These are phyloP conservation scores for Lanius ludovicianus DNA, from an alignment of 2,113 vertebrate genomes.

Conservation along the genomic window DNA sequence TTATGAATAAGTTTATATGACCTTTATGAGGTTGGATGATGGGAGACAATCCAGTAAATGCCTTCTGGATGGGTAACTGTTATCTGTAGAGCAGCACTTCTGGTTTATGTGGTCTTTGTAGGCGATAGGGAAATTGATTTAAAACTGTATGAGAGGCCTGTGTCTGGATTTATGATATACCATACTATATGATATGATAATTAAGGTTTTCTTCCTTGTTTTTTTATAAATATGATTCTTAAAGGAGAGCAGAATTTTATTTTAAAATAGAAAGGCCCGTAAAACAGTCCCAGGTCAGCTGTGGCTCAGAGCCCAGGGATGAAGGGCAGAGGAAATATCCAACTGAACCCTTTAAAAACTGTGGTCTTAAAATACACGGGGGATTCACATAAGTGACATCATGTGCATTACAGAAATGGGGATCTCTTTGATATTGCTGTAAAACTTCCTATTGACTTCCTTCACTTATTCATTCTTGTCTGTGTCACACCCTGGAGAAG, in stretches of 20 bases:
- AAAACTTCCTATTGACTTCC: neutral
- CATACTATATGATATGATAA: constrained; percentile 27
- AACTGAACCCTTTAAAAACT: neutral
- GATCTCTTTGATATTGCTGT: neutral
- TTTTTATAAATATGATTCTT: neutral
- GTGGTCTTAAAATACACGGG: neutral
- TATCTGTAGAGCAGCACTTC: constrained; percentile 33
- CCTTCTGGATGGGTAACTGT: constrained; percentile 46
- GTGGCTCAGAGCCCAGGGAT: neutral
- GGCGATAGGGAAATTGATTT: constrained; percentile 26
- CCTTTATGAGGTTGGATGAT: constrained; percentile 42
- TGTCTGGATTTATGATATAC: constrained; percentile 38
- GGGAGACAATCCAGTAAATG: constrained; percentile 54
- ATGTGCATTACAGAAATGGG: neutral
- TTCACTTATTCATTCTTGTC: neutral
- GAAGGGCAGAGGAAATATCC: neutral
- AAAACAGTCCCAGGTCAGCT: neutral
- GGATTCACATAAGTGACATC: neutral
- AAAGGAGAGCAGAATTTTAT: neutral
- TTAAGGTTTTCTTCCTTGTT: constrained; percentile 27
- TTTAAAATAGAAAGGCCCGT: neutral
- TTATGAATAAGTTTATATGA: constrained; percentile 34
- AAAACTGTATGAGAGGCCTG: neutral
- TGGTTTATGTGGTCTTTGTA: constrained; percentile 11
- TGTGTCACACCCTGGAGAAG: neutral